Evolutionary conservation across 2,797 vertebrate genomes (phyloP).

Genomic region (Amphiprion clarkii): DNA sequence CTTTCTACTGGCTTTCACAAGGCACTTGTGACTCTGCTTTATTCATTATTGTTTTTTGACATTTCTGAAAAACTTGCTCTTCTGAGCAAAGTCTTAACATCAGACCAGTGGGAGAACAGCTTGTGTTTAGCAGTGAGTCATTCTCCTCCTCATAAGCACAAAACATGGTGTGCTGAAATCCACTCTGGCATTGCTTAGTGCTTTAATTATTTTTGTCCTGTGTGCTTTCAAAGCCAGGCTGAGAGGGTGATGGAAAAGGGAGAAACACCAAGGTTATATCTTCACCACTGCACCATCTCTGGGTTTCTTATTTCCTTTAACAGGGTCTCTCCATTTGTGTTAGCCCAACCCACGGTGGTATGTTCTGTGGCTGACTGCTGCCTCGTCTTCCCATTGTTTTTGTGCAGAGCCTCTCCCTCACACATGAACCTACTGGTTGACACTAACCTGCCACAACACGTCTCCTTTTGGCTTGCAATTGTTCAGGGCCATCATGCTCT

Average conservation of each 20-base stretch:
- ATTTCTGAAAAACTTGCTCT: conserved; percentile 27
- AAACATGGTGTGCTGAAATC: conserved; percentile 60
- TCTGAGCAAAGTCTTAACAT: conserved; percentile 42
- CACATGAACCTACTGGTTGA: conserved; percentile 34
- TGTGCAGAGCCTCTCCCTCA: conserved; percentile 49
- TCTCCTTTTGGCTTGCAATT: conserved; percentile 56
- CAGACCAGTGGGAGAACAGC: conserved; percentile 68
- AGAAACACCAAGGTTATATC: conserved; percentile 32
- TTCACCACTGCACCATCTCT: conserved; percentile 34
- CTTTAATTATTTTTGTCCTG: conserved; percentile 36
- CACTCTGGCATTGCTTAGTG: conserved; percentile 47
- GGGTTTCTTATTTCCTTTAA: conserved; percentile 36
- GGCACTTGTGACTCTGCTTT: conserved; percentile 25
- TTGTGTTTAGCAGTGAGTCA: conserved; percentile 75
- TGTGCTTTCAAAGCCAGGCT: conserved; percentile 47
- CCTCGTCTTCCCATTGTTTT: conserved; percentile 54
- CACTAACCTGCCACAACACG: conserved; percentile 58
- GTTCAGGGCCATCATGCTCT: conserved; percentile 30
- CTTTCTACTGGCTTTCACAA: conserved; percentile 13
- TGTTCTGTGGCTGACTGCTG: conserved; percentile 46
- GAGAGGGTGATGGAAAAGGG: conserved; percentile 30
- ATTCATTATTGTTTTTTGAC: conserved; percentile 42
- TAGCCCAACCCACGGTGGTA: conserved; percentile 52
- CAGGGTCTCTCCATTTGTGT: conserved; percentile 37
- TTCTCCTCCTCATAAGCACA: conserved; percentile 65